Conservation (phyloP, 2,888 invertebrate genomes). For the Calliphora vomitoria region DNA sequence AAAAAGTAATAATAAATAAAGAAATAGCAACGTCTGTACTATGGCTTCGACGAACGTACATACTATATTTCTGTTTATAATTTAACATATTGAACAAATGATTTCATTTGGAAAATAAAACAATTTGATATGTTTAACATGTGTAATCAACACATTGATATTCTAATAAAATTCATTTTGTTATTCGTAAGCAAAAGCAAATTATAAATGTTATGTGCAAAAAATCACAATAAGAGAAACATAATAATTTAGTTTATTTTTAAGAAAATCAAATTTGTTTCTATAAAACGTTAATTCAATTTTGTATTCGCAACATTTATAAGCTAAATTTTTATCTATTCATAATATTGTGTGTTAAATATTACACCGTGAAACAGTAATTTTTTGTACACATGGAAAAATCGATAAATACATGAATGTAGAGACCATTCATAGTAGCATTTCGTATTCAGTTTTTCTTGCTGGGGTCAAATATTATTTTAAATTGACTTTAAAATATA, state of each 20-base stretch:
- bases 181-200: neutral
- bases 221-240: neutral
- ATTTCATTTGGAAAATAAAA: conserved; percentile 39
- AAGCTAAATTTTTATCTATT: neutral
- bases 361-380: too few species aligned
- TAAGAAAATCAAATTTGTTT: too few species aligned
- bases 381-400: too few species aligned
- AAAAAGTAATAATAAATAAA: neutral
- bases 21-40: conserved; percentile 8
- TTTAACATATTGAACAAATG: conserved; percentile 4
- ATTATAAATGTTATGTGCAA: neutral
- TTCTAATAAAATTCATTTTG: neutral
- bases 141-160: conserved; percentile 9
- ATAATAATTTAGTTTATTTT: neutral
- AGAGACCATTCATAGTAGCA: too few species aligned
- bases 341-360: neutral
- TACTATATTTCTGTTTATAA: conserved; percentile 6
- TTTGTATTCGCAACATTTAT: neutral
- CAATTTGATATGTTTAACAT: conserved; percentile 30
- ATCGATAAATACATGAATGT: too few species aligned
- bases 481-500: too few species aligned
- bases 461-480: too few species aligned
- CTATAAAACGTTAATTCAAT: neutral
- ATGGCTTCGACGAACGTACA: neutral
- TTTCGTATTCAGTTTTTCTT: too few species aligned